phyloP scores from a whole-genome alignment of 2,888 invertebrate species.

The Thymelicus acteon region DNA sequence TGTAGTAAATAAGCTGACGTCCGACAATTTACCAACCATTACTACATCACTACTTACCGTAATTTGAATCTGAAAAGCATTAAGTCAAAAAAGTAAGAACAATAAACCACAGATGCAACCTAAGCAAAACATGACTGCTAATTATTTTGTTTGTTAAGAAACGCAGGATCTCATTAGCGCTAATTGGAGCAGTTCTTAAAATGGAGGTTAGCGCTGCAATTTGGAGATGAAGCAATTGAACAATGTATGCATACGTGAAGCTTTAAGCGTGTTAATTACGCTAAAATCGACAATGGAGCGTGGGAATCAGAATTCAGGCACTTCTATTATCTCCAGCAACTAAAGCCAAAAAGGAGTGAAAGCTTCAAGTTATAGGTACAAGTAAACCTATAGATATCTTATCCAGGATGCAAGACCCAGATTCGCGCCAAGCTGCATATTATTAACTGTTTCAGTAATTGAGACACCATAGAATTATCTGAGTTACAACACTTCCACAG shows the following conservation, averaged over 20 bases:
- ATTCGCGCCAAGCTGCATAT: slow-evolving; percentile 28
- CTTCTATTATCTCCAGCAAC: slow-evolving; percentile 21
- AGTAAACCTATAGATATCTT: background rate
- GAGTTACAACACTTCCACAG: slow-evolving; percentile 23
- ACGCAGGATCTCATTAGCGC: slow-evolving; percentile 2
- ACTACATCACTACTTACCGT: too few relatives aligned
- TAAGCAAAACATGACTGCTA: background rate
- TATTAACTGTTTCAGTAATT: slow-evolving; percentile 30
- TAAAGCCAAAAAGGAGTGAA: slow-evolving; percentile 34
- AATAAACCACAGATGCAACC: background rate
- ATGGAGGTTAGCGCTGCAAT: slow-evolving; percentile 28
- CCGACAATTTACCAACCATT: too few relatives aligned
- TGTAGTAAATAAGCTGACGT: too few relatives aligned
- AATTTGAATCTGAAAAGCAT: too few relatives aligned
- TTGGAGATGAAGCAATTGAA: slow-evolving; percentile 24
- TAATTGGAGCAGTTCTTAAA: slow-evolving; percentile 23
- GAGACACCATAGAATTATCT: slow-evolving; percentile 32
- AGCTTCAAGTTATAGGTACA: slow-evolving; percentile 7
- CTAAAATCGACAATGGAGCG: slow-evolving; percentile 38
- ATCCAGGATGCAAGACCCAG: slow-evolving; percentile 31
- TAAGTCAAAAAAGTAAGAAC: background rate
- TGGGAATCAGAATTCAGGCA: slow-evolving; percentile 36
- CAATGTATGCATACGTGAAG: slow-evolving; percentile 22
- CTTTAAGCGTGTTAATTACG: slow-evolving; percentile 29
- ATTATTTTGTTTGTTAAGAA: background rate